These are phyloP conservation scores for Varanus salvator DNA, from an alignment of 2,113 vertebrate species.

Conservation along the genomic window DNA sequence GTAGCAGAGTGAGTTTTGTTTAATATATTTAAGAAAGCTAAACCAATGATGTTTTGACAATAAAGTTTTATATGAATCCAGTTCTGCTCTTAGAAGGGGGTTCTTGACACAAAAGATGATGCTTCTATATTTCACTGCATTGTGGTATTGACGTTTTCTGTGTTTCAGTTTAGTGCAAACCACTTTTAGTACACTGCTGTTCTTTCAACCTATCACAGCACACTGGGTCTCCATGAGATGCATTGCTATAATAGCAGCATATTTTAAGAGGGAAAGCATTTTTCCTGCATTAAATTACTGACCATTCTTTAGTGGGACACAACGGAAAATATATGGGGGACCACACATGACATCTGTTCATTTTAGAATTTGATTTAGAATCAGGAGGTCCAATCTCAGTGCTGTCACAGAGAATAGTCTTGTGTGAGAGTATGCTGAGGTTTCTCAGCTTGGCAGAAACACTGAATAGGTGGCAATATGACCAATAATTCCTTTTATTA, in stretches of 20 bases:
- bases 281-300: not conserved
- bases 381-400: not conserved
- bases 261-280: not conserved
- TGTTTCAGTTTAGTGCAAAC: not conserved
- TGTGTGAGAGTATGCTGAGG: not conserved
- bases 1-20: not conserved
- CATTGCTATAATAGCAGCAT: not conserved
- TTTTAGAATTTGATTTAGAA: not conserved
- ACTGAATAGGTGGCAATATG: too few species aligned
- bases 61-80: not conserved
- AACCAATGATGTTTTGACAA: not conserved
- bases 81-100: not conserved
- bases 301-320: not conserved
- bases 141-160: not conserved
- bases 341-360: too few species aligned
- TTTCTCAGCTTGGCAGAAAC: not conserved
- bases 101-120: not conserved
- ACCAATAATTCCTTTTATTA: too few species aligned
- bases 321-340: not conserved
- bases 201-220: not conserved
- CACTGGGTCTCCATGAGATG: not conserved
- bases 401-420: not conserved
- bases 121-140: not conserved
- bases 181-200: not conserved
- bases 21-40: not conserved